Evolutionary conservation across 2,888 invertebrate genomes (phyloP), one percentile per base, ranked within the genome.

Genomic region (Chirona hameri): DNA sequence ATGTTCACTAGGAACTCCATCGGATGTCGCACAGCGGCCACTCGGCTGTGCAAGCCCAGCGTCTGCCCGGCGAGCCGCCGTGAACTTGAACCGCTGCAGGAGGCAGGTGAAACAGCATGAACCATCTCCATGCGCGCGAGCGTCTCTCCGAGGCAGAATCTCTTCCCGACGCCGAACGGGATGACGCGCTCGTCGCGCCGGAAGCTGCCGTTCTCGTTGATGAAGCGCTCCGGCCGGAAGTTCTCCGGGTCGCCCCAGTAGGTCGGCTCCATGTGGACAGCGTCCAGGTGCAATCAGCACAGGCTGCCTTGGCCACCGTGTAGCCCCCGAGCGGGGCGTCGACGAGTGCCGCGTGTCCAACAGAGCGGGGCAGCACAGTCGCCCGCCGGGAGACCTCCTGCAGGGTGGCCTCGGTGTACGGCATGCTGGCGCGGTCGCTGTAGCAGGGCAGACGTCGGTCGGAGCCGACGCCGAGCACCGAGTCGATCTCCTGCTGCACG

Each of bases 401-500:
- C 27, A 83, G 15, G 21, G 81, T 39, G 24, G 83, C 83, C 57
- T 83, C 83, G 1, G 81, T 46, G 57, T 81, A 83, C 31, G 83
- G 65, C 81, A 83, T 31, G 12, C 29, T n/a, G n/a, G 39, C 46
- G 5, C 69, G 29, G 24, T 81, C 81, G 21, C 5, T 9, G 39
- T 81, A 31, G 7, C 15, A 60, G n/a, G 60, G 60, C 7, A 4
- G 5, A 4, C 52, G 52, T 1, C 52, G 52, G 18, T 48, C 48
- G 48, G 48, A 7, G 48, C 48, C 48, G 9, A 48, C 48, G 12
- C 52, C 52, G 15, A 52, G 52, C 7, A 52, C 52, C 2, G 57
- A 27, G 83, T 86, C 86, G 14, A 86, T 81, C 81, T 86, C 85
- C 10, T 79, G 82, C 80, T 85, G 86, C 18, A 85, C 83, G 69